Evolutionary conservation across 2,888 invertebrate species (phyloP), one percentile per base, ranked within the genome.

Genomic region (Shargacucullia verbasci): DNA sequence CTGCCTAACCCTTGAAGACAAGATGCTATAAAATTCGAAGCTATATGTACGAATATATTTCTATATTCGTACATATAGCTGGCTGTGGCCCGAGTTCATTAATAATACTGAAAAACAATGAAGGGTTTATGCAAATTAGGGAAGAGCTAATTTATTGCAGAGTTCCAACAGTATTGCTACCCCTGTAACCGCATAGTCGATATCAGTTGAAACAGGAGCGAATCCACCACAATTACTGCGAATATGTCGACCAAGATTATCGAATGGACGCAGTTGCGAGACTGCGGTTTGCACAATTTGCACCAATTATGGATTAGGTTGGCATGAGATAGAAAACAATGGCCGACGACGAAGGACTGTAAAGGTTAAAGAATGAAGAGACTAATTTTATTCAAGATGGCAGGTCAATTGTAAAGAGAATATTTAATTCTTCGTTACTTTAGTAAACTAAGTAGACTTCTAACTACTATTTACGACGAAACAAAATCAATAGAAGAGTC

Each of bases 181-280:
- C 15, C 29, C 27, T 7, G 25, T 46, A 43, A 61, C 62, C 68
- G 12, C 61, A 67, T 45, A 15, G 29, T 46, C 54, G 45, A 54
- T 60, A 49, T 48, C 55, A 55, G 35, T 37, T 33, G 48, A 46
- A 55, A 68, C 49, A 55, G 48, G 7, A 55, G 33, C n/a, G 35
- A 46, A 55, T 55, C 34, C 45, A 55, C 61, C 61, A 38, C 64
- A 55, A 68, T 68, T 68, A 65, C 54, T 61, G 39, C 49, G 49
- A 61, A 68, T 61, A 61, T 38, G 61, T 68, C 55, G 55, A 46
- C 55, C 55, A 68, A 61, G 49, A 55, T 68, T 61, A 68, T 68
- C 38, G 62, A 43, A 55, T 49, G 49, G 27, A 43, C 20, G 31
- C 65, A 61, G 68, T 55, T 60, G 48, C 61, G 31, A 43, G 44